Base-by-base conservation (phyloP, 2,113 vertebrate species). In the Neomonachus schauinslandi region DNA sequence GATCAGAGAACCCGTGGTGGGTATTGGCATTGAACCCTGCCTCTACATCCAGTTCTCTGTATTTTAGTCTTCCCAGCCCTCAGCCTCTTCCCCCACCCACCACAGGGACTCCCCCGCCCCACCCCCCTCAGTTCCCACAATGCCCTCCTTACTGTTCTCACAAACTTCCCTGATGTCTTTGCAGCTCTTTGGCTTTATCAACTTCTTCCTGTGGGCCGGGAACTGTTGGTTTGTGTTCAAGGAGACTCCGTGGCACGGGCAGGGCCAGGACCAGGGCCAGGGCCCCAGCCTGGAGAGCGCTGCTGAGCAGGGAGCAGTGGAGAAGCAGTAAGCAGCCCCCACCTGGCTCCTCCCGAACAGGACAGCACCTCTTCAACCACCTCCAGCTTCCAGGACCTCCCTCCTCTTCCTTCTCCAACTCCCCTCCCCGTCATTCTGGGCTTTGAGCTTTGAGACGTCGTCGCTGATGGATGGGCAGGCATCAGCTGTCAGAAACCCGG, bases 151-250 rank as follows among this genome's bases (percentile, higher is more conserved):
- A 42, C 65, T 71, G 65, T 93, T 39, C 67, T 71, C 89, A 94
- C 55, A 85, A 72, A 94, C 22, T 98, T 49, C 71, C n/a, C 71
- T 79, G 21, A 49, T 97, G 88, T 98, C 93, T 95, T 93, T 97
- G 46, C 99, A 99, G 99, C 99, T 99, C 96, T 99, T 99, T 72
- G 99, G 99, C 81, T 99, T 99, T 97, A 98, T 99, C 98, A 99
- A 99, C 98, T 99, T 99, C 90, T 98, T 99, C 98, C 98, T 99
- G 97, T 99, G 99, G 99, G 99, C 98, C 7, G 99, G 99, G 93
- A 99, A 99, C 99, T 99, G 99, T 98, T 99, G 99, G 99, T 99
- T 99, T 98, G 99, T 99, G 96, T 99, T 99, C 98, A 99, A 99
- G 98, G 99, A 99, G 98, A 99, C 99, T 0, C 97, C 99, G 2